Percentiles rank a stretch among this genome's conserved stretches.
Conservation (phyloP, 2,797 vertebrate genomes). For the Ambastaia sidthimunki region DNA sequence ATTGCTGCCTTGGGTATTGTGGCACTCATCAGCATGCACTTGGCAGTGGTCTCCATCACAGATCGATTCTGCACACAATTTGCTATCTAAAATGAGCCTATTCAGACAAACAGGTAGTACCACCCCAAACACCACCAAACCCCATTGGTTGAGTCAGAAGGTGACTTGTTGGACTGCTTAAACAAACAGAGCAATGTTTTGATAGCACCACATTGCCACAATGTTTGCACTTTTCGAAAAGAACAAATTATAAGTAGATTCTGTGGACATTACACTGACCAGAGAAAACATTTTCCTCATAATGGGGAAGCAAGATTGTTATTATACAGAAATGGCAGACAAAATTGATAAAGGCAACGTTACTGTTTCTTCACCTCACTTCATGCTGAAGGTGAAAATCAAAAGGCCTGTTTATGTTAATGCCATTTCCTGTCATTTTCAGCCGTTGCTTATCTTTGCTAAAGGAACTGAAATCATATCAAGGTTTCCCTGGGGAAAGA, state of each 20-base stretch:
- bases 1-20: not conserved
- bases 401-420: constrained; percentile 4
- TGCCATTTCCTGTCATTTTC: constrained; percentile 22
- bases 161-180: not conserved
- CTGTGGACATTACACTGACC: not conserved
- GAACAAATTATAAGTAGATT: not conserved
- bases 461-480: constrained; percentile 25
- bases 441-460: constrained; percentile 14
- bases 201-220: not conserved
- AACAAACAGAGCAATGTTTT: not conserved
- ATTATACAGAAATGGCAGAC: not conserved
- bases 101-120: not conserved
- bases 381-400: no score
- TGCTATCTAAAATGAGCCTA: not conserved
- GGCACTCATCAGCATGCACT: not conserved
- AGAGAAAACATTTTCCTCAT: not conserved
- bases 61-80: not conserved
- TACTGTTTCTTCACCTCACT: no score
- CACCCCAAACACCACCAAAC: not conserved
- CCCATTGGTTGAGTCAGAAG: not conserved
- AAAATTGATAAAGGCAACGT: no score
- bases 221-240: not conserved
- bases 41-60: not conserved
- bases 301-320: not conserved
- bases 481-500: not conserved